phyloP scores from a whole-genome alignment of 1,140 invertebrate genomes.

The Pygmarrhopalites habei region DNA sequence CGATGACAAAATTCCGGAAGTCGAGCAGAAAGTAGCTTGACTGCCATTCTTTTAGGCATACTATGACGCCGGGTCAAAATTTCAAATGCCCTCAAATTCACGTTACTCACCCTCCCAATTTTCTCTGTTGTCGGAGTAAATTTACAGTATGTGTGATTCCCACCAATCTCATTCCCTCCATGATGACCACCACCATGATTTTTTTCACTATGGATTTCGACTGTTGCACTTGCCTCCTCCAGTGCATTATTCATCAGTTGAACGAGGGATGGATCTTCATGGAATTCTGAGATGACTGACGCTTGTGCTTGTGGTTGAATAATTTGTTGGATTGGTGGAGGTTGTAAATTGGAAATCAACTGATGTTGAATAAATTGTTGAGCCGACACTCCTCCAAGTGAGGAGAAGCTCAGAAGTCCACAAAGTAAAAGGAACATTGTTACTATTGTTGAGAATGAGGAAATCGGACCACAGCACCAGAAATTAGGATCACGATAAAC shows the following conservation, averaged over 20 bases:
- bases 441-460: too few relatives aligned
- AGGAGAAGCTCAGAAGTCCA: too few relatives aligned
- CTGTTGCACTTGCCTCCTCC: not conserved
- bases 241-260: not conserved
- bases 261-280: not conserved
- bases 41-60: slow-evolving; percentile 22
- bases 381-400: too few relatives aligned
- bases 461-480: too few relatives aligned
- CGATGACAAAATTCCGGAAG: slow-evolving; percentile 28
- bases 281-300: too few relatives aligned
- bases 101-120: slow-evolving; percentile 24
- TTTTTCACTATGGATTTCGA: not conserved
- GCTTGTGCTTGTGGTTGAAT: too few relatives aligned
- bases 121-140: slow-evolving; percentile 31
- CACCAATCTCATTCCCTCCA: not conserved
- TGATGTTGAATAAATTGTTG: too few relatives aligned
- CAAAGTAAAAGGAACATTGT: too few relatives aligned
- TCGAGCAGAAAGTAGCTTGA: slow-evolving; percentile 18
- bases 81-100: slow-evolving; percentile 31
- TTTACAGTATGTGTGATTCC: slow-evolving; percentile 32
- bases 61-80: slow-evolving; percentile 25
- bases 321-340: too few relatives aligned
- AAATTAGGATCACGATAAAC: too few relatives aligned
- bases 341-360: too few relatives aligned
- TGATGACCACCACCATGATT: not conserved